phyloP scores from a whole-genome alignment of 2,888 invertebrate species.

The Drosophila barbarae region DNA sequence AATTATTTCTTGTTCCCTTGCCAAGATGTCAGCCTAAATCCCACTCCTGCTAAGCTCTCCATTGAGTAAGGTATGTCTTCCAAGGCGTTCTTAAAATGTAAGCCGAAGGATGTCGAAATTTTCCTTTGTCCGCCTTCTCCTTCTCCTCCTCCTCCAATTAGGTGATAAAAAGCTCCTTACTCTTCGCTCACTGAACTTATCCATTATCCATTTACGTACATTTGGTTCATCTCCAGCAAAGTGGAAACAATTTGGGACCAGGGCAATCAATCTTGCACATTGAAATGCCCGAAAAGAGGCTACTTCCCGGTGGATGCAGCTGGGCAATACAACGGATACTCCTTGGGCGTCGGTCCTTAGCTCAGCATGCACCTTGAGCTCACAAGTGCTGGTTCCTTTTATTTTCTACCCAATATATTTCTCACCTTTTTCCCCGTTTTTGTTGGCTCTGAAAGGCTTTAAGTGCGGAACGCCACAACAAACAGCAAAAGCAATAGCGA shows the following conservation, averaged over 20 bases:
- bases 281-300: constrained; percentile 41
- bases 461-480: constrained; percentile 59
- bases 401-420: constrained; percentile 32
- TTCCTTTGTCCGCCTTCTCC: neutral
- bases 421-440: constrained; percentile 33
- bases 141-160: neutral
- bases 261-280: constrained; percentile 57
- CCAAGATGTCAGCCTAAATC: neutral
- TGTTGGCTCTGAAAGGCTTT: constrained; percentile 70
- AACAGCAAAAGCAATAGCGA: constrained; percentile 46
- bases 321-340: constrained; percentile 26
- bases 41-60: neutral
- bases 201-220: constrained; percentile 15
- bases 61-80: neutral
- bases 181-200: constrained; percentile 1
- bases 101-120: neutral
- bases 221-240: constrained; percentile 22
- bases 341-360: constrained; percentile 36
- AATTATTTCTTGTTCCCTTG: neutral
- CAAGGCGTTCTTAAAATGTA: neutral
- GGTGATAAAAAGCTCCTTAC: constrained; percentile 2
- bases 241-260: constrained; percentile 36
- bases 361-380: constrained; percentile 53
- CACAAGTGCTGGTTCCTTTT: constrained; percentile 47
- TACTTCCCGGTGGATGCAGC: constrained; percentile 16